Conservation (phyloP, 2,797 vertebrate genomes). For the Gephyroberyx darwinii region DNA sequence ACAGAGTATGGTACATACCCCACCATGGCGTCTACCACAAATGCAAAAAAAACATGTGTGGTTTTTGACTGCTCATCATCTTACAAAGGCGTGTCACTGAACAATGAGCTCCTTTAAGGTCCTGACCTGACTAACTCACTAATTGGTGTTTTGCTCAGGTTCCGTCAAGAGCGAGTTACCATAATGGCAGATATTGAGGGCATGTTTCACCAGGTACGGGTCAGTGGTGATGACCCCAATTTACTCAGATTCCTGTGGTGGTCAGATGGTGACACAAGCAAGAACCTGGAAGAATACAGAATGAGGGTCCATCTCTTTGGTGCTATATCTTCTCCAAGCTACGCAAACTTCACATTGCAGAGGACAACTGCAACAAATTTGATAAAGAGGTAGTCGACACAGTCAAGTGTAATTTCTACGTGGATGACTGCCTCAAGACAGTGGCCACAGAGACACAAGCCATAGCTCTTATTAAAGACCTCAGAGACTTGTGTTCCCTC, state of each 20-base stretch:
- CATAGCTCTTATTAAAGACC: too few species aligned
- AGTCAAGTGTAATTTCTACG: too few species aligned
- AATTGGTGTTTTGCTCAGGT: conserved; percentile 8
- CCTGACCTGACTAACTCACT: conserved; percentile 10
- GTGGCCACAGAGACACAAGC: too few species aligned
- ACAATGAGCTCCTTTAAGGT: conserved; percentile 8
- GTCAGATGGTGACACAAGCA: not conserved
- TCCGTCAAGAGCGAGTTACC: not conserved
- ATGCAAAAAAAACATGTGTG: not conserved
- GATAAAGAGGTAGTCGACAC: too few species aligned
- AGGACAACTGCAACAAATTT: too few species aligned
- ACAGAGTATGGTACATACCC: conserved; percentile 1
- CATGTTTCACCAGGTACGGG: conserved; percentile 11
- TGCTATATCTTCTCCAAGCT: too few species aligned
- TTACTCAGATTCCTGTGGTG: conserved; percentile 9
- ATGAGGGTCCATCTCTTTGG: too few species aligned
- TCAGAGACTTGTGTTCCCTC: too few species aligned
- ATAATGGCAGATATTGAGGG: too few species aligned
- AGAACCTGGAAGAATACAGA: not conserved
- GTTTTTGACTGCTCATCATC: too few species aligned
- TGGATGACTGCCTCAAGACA: too few species aligned
- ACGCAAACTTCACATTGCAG: too few species aligned
- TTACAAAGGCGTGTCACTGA: conserved; percentile 4
- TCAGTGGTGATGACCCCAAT: not conserved
- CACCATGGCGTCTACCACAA: conserved; percentile 9